Evolutionary conservation across 2,113 vertebrate genomes (phyloP), one percentile per base, ranked within the genome.

Genomic region (Pyrgilauda ruficollis): DNA sequence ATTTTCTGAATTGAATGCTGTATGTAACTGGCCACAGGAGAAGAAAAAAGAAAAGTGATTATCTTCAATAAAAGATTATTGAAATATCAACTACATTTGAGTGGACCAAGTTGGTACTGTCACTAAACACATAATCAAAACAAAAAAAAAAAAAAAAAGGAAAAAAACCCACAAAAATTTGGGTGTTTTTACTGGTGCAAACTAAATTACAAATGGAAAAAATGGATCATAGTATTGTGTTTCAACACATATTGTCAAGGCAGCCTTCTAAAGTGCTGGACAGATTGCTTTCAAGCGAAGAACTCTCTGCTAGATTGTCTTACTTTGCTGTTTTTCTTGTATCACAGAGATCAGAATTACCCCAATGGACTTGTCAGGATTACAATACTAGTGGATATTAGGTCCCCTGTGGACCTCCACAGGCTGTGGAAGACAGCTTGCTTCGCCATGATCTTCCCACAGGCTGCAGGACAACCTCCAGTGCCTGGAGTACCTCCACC

Each of bases 361-460:
- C 28, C 56, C 23, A 84, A 55, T 10, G 47, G 6, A 28, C 9
- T 93, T 62, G 9, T 84, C 44, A 49, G 18, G 26, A 49, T 56
- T 84, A n/a, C 31, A 72, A 26, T 16, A 84, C 8, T n/a, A n/a
- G 23, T n/a, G 43, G 17, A 18, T 41, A 39, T 11, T 49, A 11
- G 4, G 22, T 27, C 22, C 43, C 16, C 22, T 33, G 52, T 33
- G n/a, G 52, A 24, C 13, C 27, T 43, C 30, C 19, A 41, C 24
- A 49, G 50, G 15, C 43, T 49, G 24, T 41, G 14, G 35, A 44
- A 58, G 24, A 13, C 35, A 58, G 16, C 6, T 13, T 21, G 16
- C 24, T 28, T 41, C 19, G 7, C 15, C 43, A 20, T 4, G 13
- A 13, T 14, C 16, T 43, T 58, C 19, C 17, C n/a, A 30, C 0